A percentile compares a stretch with the other conserved stretches of the same genome.
These are phyloP conservation scores for Vidua chalybeata DNA, from an alignment of 2,113 vertebrate genomes.

Conservation along the genomic window DNA sequence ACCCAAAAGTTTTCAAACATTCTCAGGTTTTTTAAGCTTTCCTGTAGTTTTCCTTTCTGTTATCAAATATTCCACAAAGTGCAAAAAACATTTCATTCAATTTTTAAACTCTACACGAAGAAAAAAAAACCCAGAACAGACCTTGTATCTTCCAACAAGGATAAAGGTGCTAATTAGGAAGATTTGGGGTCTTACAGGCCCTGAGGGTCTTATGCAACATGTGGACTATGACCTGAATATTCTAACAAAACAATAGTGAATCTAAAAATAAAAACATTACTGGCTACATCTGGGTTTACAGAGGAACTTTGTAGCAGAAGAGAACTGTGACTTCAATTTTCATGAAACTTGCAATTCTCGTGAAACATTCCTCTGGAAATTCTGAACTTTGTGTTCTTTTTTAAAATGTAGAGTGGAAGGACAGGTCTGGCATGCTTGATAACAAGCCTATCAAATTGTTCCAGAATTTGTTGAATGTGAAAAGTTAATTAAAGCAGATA, in stretches of 20 bases:
- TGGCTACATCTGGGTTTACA: background rate
- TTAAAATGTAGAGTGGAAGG: background rate
- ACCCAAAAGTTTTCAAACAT: background rate
- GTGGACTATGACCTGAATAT: background rate
- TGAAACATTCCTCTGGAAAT: background rate
- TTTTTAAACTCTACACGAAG: background rate
- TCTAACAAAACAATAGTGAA: background rate
- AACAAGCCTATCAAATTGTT: background rate
- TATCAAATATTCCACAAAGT: background rate
- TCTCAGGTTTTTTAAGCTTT: background rate
- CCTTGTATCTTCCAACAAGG: background rate
- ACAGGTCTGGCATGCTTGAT: background rate
- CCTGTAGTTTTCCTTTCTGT: background rate
- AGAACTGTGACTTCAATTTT: background rate
- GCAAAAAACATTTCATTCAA: background rate
- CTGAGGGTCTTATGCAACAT: background rate
- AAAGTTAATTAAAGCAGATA: conserved; percentile 64
- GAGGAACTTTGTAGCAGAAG: background rate
- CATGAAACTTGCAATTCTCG: background rate
- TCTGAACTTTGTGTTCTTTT: background rate
- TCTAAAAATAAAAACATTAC: background rate
- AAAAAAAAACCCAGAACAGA: rapidly evolving
- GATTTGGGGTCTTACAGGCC: background rate
- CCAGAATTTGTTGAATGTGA: conserved; percentile 31
- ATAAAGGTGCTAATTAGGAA: background rate